Evolutionary conservation across 2,113 vertebrate genomes (phyloP).

Genomic region (Fregetta grallaria): DNA sequence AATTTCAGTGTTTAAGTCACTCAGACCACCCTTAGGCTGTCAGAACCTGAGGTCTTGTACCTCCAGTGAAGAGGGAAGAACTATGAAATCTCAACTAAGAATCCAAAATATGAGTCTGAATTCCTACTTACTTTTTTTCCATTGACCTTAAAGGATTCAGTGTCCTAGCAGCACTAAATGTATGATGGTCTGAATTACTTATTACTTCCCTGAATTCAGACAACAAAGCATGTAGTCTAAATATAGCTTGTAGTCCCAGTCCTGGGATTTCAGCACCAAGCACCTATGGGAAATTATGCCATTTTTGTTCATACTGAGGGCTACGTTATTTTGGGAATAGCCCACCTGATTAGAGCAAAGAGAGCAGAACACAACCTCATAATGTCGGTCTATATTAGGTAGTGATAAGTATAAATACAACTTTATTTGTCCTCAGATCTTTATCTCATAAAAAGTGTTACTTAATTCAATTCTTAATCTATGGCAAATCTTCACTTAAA

Average conservation of each 20-base stretch:
- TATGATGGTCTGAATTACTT: neutral
- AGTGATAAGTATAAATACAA: neutral
- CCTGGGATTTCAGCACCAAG: neutral
- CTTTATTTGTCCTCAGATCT: neutral
- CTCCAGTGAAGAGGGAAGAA: neutral
- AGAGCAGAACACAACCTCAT: neutral
- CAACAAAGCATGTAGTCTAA: neutral
- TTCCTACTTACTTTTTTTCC: neutral
- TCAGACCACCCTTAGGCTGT: neutral
- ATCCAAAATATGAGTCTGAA: neutral
- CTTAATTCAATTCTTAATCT: neutral
- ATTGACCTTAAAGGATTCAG: neutral
- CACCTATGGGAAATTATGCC: neutral
- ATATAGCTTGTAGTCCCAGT: neutral
- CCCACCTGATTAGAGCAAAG: neutral
- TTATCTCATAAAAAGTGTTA: neutral
- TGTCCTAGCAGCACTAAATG: neutral
- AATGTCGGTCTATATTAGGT: neutral
- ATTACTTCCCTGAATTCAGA: neutral
- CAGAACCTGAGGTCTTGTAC: neutral
- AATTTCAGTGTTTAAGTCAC: neutral
- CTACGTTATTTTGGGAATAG: neutral
- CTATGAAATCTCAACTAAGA: neutral
- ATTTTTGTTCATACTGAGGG: neutral
- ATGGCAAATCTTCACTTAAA: neutral